Evolutionary conservation across 2,113 vertebrate genomes (phyloP), one percentile per base, ranked within the genome.

Genomic region (Peromyscus polionotus): DNA sequence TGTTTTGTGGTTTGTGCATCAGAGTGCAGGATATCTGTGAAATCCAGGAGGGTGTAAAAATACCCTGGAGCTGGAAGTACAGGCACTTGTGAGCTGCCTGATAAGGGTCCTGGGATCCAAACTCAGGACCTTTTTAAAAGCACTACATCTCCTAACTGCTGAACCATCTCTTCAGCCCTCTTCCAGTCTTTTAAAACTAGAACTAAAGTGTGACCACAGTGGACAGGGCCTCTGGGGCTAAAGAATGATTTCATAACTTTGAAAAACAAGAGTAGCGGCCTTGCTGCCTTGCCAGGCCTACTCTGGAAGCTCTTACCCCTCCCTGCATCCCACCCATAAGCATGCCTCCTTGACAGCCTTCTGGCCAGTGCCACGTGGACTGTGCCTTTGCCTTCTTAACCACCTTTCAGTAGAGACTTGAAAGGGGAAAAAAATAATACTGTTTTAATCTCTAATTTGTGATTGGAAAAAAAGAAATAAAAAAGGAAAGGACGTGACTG

Each of bases 391-490:
- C 3, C 45, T 96, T 31, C 17, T 72, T n/a, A 48, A 11, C n/a
- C 1, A 0, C 59, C 45, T 83, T 94, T 57, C 39, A 76, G 14
- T 19, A 17, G n/a, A 63, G 84, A 28, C 70, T 85, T 88, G 26
- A 76, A 90, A 94, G 75, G 75, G 72, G 73, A 39, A 67, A 67
- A 67, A 45, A 94, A 54, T 57, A 33, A 31, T 67, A 36, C 31
- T 51, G 57, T 81, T 91, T 90, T 84, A 26, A 17, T 65, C n/a
- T 95, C 87, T 95, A 28, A 42, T 92, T 90, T 70, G 28, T 88
- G 87, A 45, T 57, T 28, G 42, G 42, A n/a, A 72, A 73, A 65
- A 65, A 10, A 65, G 54, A 54, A 73, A 39, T 72, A 20, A 20
- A 11, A 20, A 73, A 72, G 70, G 70, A 70, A 73, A 73, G 70